Base-by-base conservation (phyloP, 2,797 vertebrate genomes). In the Sebastes oblongus region DNA sequence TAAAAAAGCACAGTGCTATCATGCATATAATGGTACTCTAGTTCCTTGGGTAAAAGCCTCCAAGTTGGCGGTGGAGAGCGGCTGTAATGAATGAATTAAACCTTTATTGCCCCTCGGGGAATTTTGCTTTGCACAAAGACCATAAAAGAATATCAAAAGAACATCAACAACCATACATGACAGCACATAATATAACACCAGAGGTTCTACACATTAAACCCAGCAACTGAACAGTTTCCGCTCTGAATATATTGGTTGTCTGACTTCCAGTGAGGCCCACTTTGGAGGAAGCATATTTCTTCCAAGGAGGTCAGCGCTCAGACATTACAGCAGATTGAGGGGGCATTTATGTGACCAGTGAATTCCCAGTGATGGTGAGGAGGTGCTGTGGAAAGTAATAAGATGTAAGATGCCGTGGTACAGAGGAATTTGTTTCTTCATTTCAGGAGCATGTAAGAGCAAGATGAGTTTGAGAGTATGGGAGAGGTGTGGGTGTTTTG, bases 1-100 rank as follows among this genome's bases (percentile, higher is more conserved):
- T 60, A 62, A 77, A 85, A 80, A 34, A 11, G 10, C 18, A 29
- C 30, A 12, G 56, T 56, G 64, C 71, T 60, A 6, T 77, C 78
- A 70, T 69, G 62, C 54, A 68, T 82, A 54, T 58, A 34, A 52
- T 82, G 18, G 27, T 24, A 52, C 50, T 46, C 25, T 11, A 64
- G 58, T 42, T 1, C 16, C 10, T 5, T 59, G 7, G 29, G 61
- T 86, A 59, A 72, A 83, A 77, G 50, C 74, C 52, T 75, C 46
- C 39, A 34, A 75, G 27, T 71, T 30, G 12, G 24, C 80, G 66
- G 22, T 52, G 36, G 2, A 70, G 16, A 68, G 58, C 10, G 6
- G 67, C n/a, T 61, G 10, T 34, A 68, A 36, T 66, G 36, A 66
- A 66, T 10, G 8, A 46, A 46, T 66, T 20, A 25, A 46, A 46